A percentile compares a stretch with the other conserved stretches of the same genome.
phyloP scores from a whole-genome alignment of 2,888 invertebrate species.

The Stegana nigrithorax region DNA sequence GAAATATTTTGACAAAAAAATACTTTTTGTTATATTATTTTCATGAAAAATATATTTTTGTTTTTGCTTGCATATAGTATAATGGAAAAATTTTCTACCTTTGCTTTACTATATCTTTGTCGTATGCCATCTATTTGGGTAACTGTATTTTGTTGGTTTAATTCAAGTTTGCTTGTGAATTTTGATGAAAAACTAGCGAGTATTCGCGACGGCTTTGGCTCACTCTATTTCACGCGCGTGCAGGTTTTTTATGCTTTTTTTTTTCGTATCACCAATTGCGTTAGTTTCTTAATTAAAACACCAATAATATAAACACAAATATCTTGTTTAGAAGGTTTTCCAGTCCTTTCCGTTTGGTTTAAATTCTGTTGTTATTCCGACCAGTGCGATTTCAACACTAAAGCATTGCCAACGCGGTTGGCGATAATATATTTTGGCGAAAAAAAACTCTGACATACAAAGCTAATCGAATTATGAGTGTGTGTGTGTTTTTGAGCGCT shows the following conservation, averaged over 20 bases:
- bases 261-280: too few relatives aligned
- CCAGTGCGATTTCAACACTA: slow-evolving; percentile 62
- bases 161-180: not conserved
- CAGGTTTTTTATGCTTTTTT: slow-evolving; percentile 4
- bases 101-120: not conserved
- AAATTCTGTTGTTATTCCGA: slow-evolving; percentile 47
- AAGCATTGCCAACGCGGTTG: too few relatives aligned
- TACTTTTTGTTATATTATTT: not conserved
- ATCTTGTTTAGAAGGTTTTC: too few relatives aligned
- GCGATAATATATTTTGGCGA: too few relatives aligned
- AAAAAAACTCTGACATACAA: too few relatives aligned
- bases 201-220: slow-evolving; percentile 12
- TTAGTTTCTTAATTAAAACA: slow-evolving; percentile 20
- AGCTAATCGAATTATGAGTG: slow-evolving; percentile 55
- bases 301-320: not conserved
- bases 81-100: slow-evolving; percentile 13
- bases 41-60: slow-evolving; percentile 39
- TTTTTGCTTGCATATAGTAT: slow-evolving; percentile 14
- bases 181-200: slow-evolving; percentile 38
- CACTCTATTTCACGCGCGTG: slow-evolving; percentile 45
- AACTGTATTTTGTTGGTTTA: not conserved
- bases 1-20: not conserved
- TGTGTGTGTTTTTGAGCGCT: slow-evolving; percentile 18
- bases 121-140: not conserved
- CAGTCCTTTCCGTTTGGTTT: slow-evolving; percentile 27